Percentiles rank a stretch among this genome's conserved stretches.
Evolutionary conservation across 1,140 invertebrate genomes (phyloP).

Genomic region (Drosophila ananassae): DNA sequence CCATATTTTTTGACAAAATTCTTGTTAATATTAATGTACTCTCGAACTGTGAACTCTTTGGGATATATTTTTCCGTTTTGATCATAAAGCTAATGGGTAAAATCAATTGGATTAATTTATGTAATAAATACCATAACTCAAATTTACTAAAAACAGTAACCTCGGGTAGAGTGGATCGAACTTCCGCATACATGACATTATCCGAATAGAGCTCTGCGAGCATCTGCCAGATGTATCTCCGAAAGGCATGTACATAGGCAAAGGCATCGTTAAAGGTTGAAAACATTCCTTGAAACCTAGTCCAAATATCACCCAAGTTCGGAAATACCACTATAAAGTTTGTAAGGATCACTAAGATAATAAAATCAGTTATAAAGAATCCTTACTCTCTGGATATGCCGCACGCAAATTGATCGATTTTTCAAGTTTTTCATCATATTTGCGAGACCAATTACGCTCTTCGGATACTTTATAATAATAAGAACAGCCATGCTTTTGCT

Average conservation of each 20-base stretch:
- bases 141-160: too few relatives aligned
- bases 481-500: conserved; percentile 85
- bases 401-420: conserved; percentile 86
- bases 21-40: conserved; percentile 85
- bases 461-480: conserved; percentile 65
- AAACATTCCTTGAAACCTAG: conserved; percentile 87
- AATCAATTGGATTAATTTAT: not conserved
- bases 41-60: conserved; percentile 40
- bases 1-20: conserved; percentile 85
- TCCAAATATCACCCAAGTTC: conserved; percentile 85
- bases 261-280: conserved; percentile 86
- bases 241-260: conserved; percentile 89
- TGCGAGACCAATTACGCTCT: conserved; percentile 82
- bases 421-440: conserved; percentile 87
- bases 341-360: not conserved
- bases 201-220: conserved; percentile 90
- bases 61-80: conserved; percentile 62
- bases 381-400: conserved; percentile 84
- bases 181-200: conserved; percentile 92
- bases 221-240: conserved; percentile 89
- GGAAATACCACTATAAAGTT: conserved; percentile 62
- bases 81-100: conserved; percentile 59
- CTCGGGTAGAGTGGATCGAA: conserved; percentile 84
- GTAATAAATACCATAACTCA: too few relatives aligned
- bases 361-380: conserved; percentile 47